Evolutionary conservation across 1,140 invertebrate genomes (phyloP).

Genomic region (Drosophila carrolli): DNA sequence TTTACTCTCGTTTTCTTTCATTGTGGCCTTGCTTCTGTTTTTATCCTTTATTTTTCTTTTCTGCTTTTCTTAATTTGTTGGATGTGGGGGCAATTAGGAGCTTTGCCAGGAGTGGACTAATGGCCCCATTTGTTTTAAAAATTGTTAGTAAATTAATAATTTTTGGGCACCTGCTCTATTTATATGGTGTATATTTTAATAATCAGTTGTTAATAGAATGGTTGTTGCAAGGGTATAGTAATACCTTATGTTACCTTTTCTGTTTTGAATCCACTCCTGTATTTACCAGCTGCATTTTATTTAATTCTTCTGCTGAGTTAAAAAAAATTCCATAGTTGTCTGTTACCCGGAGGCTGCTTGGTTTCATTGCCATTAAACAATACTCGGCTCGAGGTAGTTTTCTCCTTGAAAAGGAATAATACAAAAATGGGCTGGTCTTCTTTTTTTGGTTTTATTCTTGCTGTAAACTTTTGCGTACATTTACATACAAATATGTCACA

Average conservation of each 20-base stretch:
- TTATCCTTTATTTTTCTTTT: slow-evolving; percentile 12
- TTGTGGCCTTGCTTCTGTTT: slow-evolving; percentile 11
- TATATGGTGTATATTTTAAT: not conserved
- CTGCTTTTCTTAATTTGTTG: slow-evolving; percentile 34
- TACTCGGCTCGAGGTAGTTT: not conserved
- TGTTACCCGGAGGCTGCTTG: slow-evolving; percentile 17
- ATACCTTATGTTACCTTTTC: not conserved
- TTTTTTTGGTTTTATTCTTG: slow-evolving; percentile 57
- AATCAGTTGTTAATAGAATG: not conserved
- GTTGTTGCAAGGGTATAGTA: no score
- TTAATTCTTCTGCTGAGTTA: slow-evolving; percentile 24
- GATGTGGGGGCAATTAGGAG: slow-evolving; percentile 17
- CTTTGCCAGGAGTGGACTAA: slow-evolving; percentile 1
- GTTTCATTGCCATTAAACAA: slow-evolving; percentile 28
- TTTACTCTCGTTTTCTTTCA: slow-evolving; percentile 44
- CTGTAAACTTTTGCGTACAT: slow-evolving; percentile 71
- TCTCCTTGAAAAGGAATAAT: slow-evolving; percentile 5
- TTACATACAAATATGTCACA: slow-evolving; percentile 75
- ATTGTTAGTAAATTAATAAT: not conserved
- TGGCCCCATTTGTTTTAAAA: not conserved
- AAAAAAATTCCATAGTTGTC: slow-evolving; percentile 55
- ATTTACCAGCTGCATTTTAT: slow-evolving; percentile 22
- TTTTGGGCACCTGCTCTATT: not conserved
- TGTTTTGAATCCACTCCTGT: not conserved
- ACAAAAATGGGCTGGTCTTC: not conserved